Base-by-base conservation (phyloP, 2,888 invertebrate species). In the Cotesia congregata region DNA sequence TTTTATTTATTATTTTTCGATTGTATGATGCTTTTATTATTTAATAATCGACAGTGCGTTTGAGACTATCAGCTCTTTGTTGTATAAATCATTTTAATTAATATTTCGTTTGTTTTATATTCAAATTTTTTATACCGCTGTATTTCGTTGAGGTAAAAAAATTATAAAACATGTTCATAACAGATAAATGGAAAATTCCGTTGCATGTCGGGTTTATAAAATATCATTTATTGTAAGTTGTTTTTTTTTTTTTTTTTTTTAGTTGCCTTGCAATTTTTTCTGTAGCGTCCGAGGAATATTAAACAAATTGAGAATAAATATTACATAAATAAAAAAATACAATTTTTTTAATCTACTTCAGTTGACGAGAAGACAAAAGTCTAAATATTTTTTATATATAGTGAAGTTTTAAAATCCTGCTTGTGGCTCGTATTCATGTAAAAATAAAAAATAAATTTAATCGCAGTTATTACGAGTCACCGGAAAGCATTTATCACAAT, bases 401-500 rank as follows among this genome's bases (percentile, higher is more conserved):
- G 30, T 30, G 20, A 41, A 5, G 12, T 70, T 30, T 72, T 72
- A 12, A 72, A 65, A 72, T 72, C 64, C 72, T 40, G 20, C 9
- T 64, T n/a, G 20, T 50, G 72, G 30, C 3, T 30, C 30, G 0
- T 30, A 30, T 30, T 30, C 30, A 30, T 30, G 30, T 30, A 30
- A 30, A 30, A 30, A 3, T 30, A 41, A 41, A 40, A 68, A 17
- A 68, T 15, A 68, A 15, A 68, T 41, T 15, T 50, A 50, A 50
- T 50, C 50, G 50, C 7, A 12, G 50, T 50, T 50, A 50, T 50
- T 12, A 50, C 12, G 4, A 50, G 50, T 50, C 59, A 70, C 70
- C n/a, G 40, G 17, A 61, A 62, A 62, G 9, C 40, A 72, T 72
- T 72, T 61, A 38, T 62, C 62, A 72, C 61, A 72, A 72, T 72